These are phyloP conservation scores for Chromoteleia sp. DNA, from an alignment of 2,888 invertebrate genomes.

Conservation along the genomic window DNA sequence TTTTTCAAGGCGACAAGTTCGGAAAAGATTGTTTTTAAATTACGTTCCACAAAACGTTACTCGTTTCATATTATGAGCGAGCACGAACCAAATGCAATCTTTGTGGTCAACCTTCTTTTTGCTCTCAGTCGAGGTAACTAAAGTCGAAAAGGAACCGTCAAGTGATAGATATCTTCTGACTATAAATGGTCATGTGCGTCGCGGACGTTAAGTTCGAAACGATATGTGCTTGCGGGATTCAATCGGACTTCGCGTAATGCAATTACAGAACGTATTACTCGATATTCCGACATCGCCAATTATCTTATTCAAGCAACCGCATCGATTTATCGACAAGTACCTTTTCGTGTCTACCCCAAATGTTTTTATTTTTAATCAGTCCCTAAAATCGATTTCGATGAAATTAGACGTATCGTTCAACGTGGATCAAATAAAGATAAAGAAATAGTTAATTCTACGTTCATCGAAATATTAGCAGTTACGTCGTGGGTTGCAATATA, in stretches of 20 bases:
- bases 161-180: slow-evolving; percentile 56
- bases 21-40: slow-evolving; percentile 33
- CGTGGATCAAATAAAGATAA: background rate
- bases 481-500: too few relatives aligned
- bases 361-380: slow-evolving; percentile 43
- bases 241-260: slow-evolving; percentile 43
- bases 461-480: too few relatives aligned
- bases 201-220: slow-evolving; percentile 23
- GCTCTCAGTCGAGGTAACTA: slow-evolving; percentile 33
- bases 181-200: slow-evolving; percentile 65
- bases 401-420: slow-evolving; percentile 4
- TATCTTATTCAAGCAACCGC: slow-evolving; percentile 28
- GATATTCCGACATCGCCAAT: slow-evolving; percentile 50
- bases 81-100: slow-evolving; percentile 53
- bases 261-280: slow-evolving; percentile 43
- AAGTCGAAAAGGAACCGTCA: slow-evolving; percentile 53
- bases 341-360: slow-evolving; percentile 8
- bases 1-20: slow-evolving; percentile 15
- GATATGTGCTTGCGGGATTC: slow-evolving; percentile 48
- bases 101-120: slow-evolving; percentile 55
- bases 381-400: background rate
- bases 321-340: slow-evolving; percentile 48
- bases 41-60: slow-evolving; percentile 9
- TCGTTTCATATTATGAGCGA: slow-evolving; percentile 32
- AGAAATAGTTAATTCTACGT: too few relatives aligned